Conservation (phyloP, 2,888 invertebrate genomes). For the Carpatolechia fugitivella region DNA sequence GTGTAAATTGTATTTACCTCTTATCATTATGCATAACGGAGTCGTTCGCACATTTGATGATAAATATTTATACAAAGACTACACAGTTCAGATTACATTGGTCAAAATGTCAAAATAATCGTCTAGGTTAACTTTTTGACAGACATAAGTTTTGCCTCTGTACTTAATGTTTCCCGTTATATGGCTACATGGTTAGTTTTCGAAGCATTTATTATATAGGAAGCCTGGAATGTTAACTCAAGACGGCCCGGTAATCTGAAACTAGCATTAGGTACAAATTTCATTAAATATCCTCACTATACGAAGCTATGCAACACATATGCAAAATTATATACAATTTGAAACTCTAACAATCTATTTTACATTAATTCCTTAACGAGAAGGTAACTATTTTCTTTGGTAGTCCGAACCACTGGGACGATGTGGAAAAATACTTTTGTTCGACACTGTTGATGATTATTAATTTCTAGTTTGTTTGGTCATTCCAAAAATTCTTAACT, state of each 20-base stretch:
- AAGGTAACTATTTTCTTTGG: conserved; percentile 78
- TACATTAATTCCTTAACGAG: conserved; percentile 68
- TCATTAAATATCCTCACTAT: conserved; percentile 33
- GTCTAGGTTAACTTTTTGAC: conserved; percentile 53
- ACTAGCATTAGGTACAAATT: conserved; percentile 25
- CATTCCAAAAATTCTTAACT: neutral
- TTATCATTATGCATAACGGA: conserved; percentile 72
- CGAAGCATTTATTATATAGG: conserved; percentile 35
- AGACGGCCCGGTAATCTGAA: conserved; percentile 17
- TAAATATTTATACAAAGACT: conserved; percentile 75
- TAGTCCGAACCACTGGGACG: conserved; percentile 62
- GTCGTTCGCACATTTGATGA: conserved; percentile 65
- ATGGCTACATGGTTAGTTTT: conserved; percentile 4
- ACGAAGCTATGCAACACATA: conserved; percentile 66
- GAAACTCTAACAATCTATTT: conserved; percentile 63
- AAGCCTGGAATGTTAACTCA: conserved; percentile 67
- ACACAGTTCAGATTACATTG: conserved; percentile 76
- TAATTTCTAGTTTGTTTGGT: neutral
- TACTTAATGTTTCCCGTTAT: conserved; percentile 14
- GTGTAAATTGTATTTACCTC: conserved; percentile 79
- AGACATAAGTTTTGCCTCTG: conserved; percentile 30
- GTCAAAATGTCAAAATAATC: conserved; percentile 77
- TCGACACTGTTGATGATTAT: conserved; percentile 16
- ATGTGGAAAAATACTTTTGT: conserved; percentile 46
- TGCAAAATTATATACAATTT: conserved; percentile 67